Evolutionary conservation across 2,888 invertebrate genomes (phyloP).

Genomic region (Caenorhabditis uteleia): DNA sequence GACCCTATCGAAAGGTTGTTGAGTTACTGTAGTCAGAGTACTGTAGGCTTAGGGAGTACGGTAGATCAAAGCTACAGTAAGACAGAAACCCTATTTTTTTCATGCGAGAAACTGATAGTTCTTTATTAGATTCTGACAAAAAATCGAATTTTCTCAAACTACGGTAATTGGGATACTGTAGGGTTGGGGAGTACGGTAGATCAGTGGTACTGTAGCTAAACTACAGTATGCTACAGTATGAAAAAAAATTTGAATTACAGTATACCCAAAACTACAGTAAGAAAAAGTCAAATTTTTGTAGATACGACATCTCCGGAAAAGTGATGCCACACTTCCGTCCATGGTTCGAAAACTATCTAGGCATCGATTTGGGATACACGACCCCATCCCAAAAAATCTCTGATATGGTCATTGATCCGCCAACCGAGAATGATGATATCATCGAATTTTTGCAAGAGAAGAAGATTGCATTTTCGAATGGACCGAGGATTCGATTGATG

Average conservation of each 20-base stretch:
- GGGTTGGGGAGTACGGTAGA: no score
- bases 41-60: no score
- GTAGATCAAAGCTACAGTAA: no score
- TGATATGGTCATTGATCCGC: slow-evolving; percentile 78
- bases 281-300: slow-evolving; percentile 35
- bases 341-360: slow-evolving; percentile 82
- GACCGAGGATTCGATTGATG: slow-evolving; percentile 69
- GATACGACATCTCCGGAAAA: slow-evolving; percentile 71
- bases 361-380: slow-evolving; percentile 72
- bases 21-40: no score
- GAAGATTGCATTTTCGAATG: slow-evolving; percentile 82
- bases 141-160: no score
- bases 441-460: slow-evolving; percentile 87
- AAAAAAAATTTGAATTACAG: not conserved
- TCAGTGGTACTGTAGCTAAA: no score
- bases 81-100: no score
- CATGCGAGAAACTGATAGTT: no score
- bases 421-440: slow-evolving; percentile 84
- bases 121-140: no score
- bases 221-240: not conserved
- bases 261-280: no score
- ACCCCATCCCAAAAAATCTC: slow-evolving; percentile 70
- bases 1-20: no score
- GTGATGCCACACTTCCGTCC: slow-evolving; percentile 81
- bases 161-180: not conserved